A percentile compares a stretch with the other conserved stretches of the same genome.
phyloP scores from a whole-genome alignment of 1,140 invertebrate genomes.

The Heliconius eleuchia region DNA sequence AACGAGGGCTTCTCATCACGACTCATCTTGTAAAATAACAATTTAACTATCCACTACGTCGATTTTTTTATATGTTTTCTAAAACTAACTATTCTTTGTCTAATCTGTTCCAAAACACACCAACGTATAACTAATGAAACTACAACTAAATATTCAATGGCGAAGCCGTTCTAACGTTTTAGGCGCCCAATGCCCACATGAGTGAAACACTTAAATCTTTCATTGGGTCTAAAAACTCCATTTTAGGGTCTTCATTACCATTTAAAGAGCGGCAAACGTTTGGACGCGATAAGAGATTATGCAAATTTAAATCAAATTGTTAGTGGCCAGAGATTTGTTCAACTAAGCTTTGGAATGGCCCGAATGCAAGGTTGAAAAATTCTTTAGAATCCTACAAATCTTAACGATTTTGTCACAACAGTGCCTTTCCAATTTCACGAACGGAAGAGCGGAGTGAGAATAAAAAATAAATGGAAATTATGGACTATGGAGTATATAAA shows the following conservation, averaged over 20 bases:
- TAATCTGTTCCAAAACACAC: no score
- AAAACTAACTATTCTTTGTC: no score
- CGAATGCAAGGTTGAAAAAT: slow-evolving; percentile 25
- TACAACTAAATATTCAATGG: neutral
- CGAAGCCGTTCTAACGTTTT: neutral
- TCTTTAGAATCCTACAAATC: slow-evolving; percentile 29
- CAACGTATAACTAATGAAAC: neutral
- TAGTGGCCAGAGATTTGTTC: slow-evolving; percentile 66
- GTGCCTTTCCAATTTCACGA: neutral
- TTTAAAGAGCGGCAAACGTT: slow-evolving; percentile 68
- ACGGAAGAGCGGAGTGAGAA: neutral
- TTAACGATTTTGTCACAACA: neutral
- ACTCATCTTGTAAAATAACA: no score
- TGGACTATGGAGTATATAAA: no score
- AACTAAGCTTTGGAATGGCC: slow-evolving; percentile 53
- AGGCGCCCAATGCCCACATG: neutral
- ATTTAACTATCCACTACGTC: no score
- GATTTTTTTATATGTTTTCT: no score
- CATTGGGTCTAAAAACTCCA: slow-evolving; percentile 45
- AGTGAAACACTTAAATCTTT: slow-evolving; percentile 31
- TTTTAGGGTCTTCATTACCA: slow-evolving; percentile 61
- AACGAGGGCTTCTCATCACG: no score
- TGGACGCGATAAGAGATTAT: slow-evolving; percentile 70
- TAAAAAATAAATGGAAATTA: neutral
- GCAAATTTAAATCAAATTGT: slow-evolving; percentile 75